phyloP scores from a whole-genome alignment of 1,140 invertebrate genomes.

The Gryllus bimaculatus region DNA sequence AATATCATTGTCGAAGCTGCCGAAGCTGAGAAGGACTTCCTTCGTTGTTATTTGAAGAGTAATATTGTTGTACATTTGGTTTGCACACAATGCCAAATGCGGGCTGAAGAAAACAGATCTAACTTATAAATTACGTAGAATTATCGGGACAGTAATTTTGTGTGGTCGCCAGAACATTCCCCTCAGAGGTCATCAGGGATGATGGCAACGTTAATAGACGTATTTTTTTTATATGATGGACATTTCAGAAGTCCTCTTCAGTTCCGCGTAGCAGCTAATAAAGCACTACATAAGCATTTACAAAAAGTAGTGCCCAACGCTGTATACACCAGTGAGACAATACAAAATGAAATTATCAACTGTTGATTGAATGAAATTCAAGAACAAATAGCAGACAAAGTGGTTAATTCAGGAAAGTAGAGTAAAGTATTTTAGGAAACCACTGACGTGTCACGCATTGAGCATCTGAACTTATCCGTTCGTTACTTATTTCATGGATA shows the following conservation, averaged over 20 bases:
- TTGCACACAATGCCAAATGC: slow-evolving; percentile 10
- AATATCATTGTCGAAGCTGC: slow-evolving; percentile 18
- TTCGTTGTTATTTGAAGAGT: slow-evolving; percentile 20
- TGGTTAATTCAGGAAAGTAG: slow-evolving; percentile 27
- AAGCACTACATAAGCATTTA: slow-evolving; percentile 26
- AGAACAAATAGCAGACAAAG: slow-evolving; percentile 23
- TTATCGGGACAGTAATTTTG: slow-evolving; percentile 27
- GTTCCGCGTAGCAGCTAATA: slow-evolving; percentile 26
- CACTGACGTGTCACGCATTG: slow-evolving; percentile 27
- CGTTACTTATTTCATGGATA: too few species aligned
- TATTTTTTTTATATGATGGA: too few species aligned
- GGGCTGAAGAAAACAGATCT: slow-evolving; percentile 28
- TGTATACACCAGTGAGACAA: slow-evolving; percentile 29
- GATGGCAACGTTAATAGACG: slow-evolving; percentile 24
- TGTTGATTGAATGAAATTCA: slow-evolving; percentile 26
- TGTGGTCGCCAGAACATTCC: slow-evolving; percentile 28
- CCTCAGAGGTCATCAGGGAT: slow-evolving; percentile 27
- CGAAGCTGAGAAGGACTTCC: slow-evolving; percentile 24
- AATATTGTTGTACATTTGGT: slow-evolving; percentile 19
- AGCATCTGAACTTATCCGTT: slow-evolving; percentile 27
- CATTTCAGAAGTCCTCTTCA: slow-evolving; percentile 28
- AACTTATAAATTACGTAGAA: slow-evolving; percentile 23
- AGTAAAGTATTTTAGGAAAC: slow-evolving; percentile 30
- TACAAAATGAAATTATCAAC: slow-evolving; percentile 30
- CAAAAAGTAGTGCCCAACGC: slow-evolving; percentile 25